Percentiles rank a stretch among this genome's conserved stretches.
phyloP scores from a whole-genome alignment of 2,797 vertebrate species.

The Sciaenops ocellatus region DNA sequence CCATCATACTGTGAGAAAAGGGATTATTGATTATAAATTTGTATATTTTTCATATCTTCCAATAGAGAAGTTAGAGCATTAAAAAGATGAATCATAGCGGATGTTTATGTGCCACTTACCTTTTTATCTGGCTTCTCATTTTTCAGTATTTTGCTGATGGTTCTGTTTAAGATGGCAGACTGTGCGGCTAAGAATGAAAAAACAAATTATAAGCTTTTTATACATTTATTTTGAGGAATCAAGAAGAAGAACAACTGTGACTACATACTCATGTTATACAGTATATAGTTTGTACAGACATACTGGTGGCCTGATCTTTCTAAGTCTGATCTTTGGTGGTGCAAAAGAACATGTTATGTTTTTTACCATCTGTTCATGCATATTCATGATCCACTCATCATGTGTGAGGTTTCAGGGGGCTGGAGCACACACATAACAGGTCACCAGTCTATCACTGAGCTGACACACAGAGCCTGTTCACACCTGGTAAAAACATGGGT shows the following conservation, averaged over 20 bases:
- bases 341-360: no score
- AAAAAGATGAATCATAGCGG: neutral
- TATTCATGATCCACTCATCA: no score
- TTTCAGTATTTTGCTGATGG: constrained; percentile 91
- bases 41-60: neutral
- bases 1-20: constrained; percentile 91
- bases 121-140: constrained; percentile 87
- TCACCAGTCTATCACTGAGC: no score
- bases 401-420: no score
- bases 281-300: no score
- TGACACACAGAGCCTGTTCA: no score
- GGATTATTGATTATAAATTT: neutral
- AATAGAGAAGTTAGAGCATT: neutral
- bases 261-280: neutral
- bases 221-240: neutral
- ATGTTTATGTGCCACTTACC: constrained; percentile 77
- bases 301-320: no score
- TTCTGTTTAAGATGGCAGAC: constrained; percentile 90
- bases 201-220: neutral
- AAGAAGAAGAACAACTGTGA: neutral
- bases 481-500: no score
- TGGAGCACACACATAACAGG: no score
- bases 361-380: no score
- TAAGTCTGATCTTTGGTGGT: no score
- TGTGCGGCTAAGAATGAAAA: constrained; percentile 90